These are phyloP conservation scores for Microplitis mediator DNA, from an alignment of 1,140 invertebrate species.

Conservation along the genomic window DNA sequence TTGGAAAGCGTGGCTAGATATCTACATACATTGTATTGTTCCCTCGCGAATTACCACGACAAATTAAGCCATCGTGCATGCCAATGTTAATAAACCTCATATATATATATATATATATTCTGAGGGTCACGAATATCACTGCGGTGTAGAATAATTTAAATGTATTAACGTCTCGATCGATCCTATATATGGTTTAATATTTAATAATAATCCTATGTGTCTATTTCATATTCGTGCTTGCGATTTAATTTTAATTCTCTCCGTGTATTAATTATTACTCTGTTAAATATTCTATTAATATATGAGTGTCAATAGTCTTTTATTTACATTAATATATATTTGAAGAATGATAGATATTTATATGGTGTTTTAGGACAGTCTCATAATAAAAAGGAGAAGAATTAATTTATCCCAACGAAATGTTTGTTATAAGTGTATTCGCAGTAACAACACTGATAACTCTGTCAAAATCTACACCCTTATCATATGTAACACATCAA, in stretches of 20 bases:
- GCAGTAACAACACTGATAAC: slow-evolving; percentile 37
- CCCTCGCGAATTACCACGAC: not conserved
- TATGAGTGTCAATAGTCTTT: too few species aligned
- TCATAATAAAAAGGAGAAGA: not conserved
- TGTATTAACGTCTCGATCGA: not conserved
- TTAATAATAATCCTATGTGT: too few species aligned
- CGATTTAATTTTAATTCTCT: too few species aligned
- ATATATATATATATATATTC: too few species aligned
- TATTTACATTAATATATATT: not conserved
- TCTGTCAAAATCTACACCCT: slow-evolving; percentile 38
- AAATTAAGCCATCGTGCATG: not conserved
- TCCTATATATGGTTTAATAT: too few species aligned
- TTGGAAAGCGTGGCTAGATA: slow-evolving; percentile 2
- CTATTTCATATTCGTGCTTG: too few species aligned
- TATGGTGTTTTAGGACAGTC: not conserved
- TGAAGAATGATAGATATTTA: not conserved
- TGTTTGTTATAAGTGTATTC: slow-evolving; percentile 41
- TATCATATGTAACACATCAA: slow-evolving; percentile 43
- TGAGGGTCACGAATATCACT: not conserved
- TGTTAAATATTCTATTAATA: too few species aligned
- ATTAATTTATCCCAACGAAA: slow-evolving; percentile 9
- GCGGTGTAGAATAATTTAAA: not conserved
- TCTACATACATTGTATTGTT: too few species aligned
- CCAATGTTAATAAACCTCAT: not conserved
- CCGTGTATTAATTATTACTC: too few species aligned